Evolutionary conservation across 2,888 invertebrate species (phyloP).

Genomic region (Formica aserva): DNA sequence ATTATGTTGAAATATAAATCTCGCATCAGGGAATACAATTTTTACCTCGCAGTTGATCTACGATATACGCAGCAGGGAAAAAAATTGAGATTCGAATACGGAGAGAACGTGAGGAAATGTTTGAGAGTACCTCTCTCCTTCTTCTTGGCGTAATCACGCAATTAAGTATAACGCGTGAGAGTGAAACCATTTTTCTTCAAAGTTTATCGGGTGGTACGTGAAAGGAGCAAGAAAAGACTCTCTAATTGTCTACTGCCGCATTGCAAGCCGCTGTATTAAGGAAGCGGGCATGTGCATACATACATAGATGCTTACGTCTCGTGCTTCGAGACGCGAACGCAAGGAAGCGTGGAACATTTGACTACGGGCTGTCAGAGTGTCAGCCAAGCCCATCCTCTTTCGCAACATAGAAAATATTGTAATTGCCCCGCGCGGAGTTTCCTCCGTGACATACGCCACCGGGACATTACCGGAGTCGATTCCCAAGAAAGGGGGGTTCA

Average conservation of each 20-base stretch:
- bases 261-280: conserved; percentile 59
- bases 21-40: neutral
- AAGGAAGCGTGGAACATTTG: conserved; percentile 84
- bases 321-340: conserved; percentile 70
- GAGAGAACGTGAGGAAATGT: conserved; percentile 10
- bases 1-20: conserved; percentile 36
- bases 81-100: conserved; percentile 4
- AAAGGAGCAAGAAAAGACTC: conserved; percentile 56
- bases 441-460: conserved; percentile 74
- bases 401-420: conserved; percentile 83
- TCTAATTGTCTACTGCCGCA: conserved; percentile 43
- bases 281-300: conserved; percentile 63
- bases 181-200: conserved; percentile 35
- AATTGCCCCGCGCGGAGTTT: conserved; percentile 78
- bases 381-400: conserved; percentile 85
- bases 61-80: neutral
- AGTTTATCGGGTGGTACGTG: conserved; percentile 40
- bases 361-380: conserved; percentile 83
- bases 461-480: conserved; percentile 72
- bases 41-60: conserved; percentile 25
- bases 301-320: conserved; percentile 59
- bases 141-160: conserved; percentile 3
- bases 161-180: conserved; percentile 31
- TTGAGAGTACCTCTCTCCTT: neutral
- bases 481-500: conserved; percentile 72